A percentile compares a stretch with the other conserved stretches of the same genome.
Evolutionary conservation across 2,113 vertebrate genomes (phyloP).

Genomic region (Raja brachyura): DNA sequence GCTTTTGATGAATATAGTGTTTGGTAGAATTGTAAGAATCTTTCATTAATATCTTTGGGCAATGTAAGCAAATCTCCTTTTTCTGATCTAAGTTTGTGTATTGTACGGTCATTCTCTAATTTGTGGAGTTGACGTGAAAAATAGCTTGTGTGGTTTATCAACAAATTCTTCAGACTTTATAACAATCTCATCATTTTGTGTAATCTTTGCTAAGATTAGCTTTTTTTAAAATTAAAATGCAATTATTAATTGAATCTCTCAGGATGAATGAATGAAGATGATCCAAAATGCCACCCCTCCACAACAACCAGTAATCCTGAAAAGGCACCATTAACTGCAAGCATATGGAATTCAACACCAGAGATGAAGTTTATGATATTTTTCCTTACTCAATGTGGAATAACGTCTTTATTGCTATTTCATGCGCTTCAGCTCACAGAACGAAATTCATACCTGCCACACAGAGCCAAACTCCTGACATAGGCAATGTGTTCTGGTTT

Average conservation of each 20-base stretch:
- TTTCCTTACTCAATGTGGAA: not conserved
- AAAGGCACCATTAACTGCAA: not conserved
- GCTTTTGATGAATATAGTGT: too few relatives aligned
- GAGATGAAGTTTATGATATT: not conserved
- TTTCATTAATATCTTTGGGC: too few relatives aligned
- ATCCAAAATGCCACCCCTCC: not conserved
- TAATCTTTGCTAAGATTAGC: too few relatives aligned
- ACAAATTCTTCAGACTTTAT: too few relatives aligned
- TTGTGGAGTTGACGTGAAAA: too few relatives aligned
- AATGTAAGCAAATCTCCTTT: too few relatives aligned
- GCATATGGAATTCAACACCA: not conserved
- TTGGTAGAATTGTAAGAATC: too few relatives aligned
- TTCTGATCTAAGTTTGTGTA: too few relatives aligned
- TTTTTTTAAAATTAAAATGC: too few relatives aligned
- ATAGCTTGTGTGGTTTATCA: too few relatives aligned
- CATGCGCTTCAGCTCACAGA: not conserved
- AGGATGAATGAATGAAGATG: not conserved
- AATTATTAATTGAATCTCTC: not conserved
- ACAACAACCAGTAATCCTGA: not conserved
- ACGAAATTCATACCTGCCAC: not conserved
- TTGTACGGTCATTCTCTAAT: too few relatives aligned
- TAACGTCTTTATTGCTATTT: not conserved
- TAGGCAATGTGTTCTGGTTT: not conserved
- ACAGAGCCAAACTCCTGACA: not conserved
- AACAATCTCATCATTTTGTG: too few relatives aligned